Percentiles rank a stretch among this genome's conserved stretches.
Evolutionary conservation across 2,888 invertebrate species (phyloP).

Genomic region (Chelonus formosanus): DNA sequence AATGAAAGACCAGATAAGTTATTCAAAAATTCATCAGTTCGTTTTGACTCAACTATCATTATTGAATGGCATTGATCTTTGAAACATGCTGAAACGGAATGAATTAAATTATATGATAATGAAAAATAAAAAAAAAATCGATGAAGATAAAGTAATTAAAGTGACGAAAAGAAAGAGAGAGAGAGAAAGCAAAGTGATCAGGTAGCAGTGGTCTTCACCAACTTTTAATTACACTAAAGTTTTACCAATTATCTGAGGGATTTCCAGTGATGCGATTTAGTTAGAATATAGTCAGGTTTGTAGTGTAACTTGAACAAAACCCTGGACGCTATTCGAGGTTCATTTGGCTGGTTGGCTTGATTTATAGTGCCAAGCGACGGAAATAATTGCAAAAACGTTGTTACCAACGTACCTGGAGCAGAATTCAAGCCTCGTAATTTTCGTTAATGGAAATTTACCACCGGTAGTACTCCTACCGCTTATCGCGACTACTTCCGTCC

Average conservation of each 20-base stretch:
- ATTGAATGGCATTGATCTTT: too few relatives aligned
- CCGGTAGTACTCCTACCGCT: slow-evolving; percentile 27
- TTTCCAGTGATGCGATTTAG: neutral
- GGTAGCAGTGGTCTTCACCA: neutral
- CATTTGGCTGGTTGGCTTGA: slow-evolving; percentile 45
- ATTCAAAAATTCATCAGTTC: too few relatives aligned
- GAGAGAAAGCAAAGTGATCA: too few relatives aligned
- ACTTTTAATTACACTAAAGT: slow-evolving; percentile 12
- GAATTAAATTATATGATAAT: too few relatives aligned
- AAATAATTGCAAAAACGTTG: slow-evolving; percentile 52
- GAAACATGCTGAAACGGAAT: too few relatives aligned
- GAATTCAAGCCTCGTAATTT: slow-evolving; percentile 50
- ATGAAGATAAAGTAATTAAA: neutral
- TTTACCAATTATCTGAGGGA: slow-evolving; percentile 1
- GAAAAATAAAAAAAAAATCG: too few relatives aligned
- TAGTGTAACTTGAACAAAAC: slow-evolving; percentile 3
- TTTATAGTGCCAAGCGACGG: slow-evolving; percentile 48
- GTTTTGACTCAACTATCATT: too few relatives aligned
- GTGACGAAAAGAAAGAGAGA: neutral
- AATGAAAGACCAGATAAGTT: too few relatives aligned
- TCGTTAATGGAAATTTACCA: slow-evolving; percentile 55
- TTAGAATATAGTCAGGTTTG: too few relatives aligned
- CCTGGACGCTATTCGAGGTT: slow-evolving; percentile 36
- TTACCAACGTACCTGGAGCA: slow-evolving; percentile 22
- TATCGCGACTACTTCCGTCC: slow-evolving; percentile 41